Evolutionary conservation across 2,888 invertebrate species (phyloP).

Genomic region (Ectemnius lituratus): DNA sequence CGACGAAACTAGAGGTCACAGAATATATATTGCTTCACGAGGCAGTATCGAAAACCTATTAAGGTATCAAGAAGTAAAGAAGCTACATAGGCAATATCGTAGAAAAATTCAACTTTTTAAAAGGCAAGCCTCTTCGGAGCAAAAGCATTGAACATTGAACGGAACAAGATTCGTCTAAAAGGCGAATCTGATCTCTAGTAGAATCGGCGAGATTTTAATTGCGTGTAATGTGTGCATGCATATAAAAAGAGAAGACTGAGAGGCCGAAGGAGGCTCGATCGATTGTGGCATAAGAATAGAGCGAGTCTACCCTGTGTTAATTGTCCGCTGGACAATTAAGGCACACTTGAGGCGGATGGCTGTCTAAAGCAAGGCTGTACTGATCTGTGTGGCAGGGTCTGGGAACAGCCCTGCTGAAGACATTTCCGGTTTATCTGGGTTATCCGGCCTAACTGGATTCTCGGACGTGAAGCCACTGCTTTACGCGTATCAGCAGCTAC

Average conservation of each 20-base stretch:
- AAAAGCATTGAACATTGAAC: too few species aligned
- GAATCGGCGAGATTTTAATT: slow-evolving; percentile 17
- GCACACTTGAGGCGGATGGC: slow-evolving; percentile 45
- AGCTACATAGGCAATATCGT: too few species aligned
- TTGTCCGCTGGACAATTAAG: slow-evolving; percentile 35
- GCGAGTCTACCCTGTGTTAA: slow-evolving; percentile 47
- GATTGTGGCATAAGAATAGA: slow-evolving; percentile 12
- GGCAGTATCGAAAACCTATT: background rate
- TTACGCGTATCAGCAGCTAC: slow-evolving; percentile 77
- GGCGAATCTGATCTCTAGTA: too few species aligned
- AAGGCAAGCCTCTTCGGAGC: too few species aligned
- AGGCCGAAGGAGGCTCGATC: slow-evolving; percentile 1
- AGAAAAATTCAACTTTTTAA: too few species aligned
- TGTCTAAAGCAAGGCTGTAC: slow-evolving; percentile 65
- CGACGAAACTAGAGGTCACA: slow-evolving; percentile 37
- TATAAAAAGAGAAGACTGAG: slow-evolving; percentile 28
- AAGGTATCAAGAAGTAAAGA: too few species aligned
- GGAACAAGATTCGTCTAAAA: too few species aligned
- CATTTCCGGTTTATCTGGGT: slow-evolving; percentile 71
- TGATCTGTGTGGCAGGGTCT: slow-evolving; percentile 72
- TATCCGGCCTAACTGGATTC: slow-evolving; percentile 71
- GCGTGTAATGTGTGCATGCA: slow-evolving; percentile 43
- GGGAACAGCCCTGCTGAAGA: slow-evolving; percentile 72
- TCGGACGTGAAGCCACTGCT: slow-evolving; percentile 71
- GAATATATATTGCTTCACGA: slow-evolving; percentile 5